Conservation (phyloP, 2,797 vertebrate genomes). For the Acanthurus leucopareius region DNA sequence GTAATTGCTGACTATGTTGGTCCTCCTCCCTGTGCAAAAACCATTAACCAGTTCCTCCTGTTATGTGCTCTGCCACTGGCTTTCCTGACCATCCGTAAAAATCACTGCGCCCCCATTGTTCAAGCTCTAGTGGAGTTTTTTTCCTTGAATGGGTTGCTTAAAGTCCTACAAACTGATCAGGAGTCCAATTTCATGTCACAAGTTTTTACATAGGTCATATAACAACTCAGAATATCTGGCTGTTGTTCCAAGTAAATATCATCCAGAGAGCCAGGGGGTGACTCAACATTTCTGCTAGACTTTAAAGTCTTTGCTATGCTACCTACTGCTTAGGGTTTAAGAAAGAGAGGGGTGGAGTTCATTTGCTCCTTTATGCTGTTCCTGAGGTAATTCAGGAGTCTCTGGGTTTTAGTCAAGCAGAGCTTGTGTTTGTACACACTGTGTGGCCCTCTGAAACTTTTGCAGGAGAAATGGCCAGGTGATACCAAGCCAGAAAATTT, state of each 20-base stretch:
- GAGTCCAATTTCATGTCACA: not conserved
- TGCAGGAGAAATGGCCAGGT: not conserved
- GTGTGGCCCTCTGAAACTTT: not conserved
- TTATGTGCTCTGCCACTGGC: not conserved
- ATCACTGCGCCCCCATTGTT: not conserved
- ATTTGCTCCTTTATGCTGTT: not conserved
- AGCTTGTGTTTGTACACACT: not conserved
- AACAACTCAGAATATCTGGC: not conserved
- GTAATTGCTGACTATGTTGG: too few relatives aligned
- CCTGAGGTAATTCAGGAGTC: not conserved
- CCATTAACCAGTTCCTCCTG: not conserved
- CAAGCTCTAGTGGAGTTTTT: not conserved
- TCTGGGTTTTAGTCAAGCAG: not conserved
- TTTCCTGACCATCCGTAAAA: too few relatives aligned
- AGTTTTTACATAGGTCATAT: not conserved
- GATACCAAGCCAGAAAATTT: not conserved
- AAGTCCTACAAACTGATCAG: not conserved
- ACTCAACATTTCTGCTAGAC: not conserved
- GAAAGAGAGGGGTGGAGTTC: not conserved
- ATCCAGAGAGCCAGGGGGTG: not conserved
- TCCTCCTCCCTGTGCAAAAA: too few relatives aligned
- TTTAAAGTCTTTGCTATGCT: not conserved
- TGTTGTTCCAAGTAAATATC: not conserved
- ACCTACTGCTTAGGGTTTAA: not conserved
- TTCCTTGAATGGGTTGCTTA: not conserved